These are phyloP conservation scores for Rhincodon typus DNA, from an alignment of 2,797 vertebrate species.

Conservation along the genomic window DNA sequence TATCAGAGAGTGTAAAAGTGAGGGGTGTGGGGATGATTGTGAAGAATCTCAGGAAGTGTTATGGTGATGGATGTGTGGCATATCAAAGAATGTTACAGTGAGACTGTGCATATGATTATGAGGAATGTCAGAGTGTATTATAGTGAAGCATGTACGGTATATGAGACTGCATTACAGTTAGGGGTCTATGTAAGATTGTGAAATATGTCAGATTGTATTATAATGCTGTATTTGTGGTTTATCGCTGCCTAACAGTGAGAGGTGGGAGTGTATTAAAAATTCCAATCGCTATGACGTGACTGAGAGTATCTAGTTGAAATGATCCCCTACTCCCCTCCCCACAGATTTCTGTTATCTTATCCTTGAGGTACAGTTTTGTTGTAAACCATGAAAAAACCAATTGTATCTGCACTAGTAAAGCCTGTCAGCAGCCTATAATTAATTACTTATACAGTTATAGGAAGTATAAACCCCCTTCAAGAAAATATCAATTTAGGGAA, in stretches of 20 bases:
- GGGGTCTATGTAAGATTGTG: neutral
- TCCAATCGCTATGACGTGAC: neutral
- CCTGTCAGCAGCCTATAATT: slow-evolving; percentile 19
- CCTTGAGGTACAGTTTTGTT: neutral
- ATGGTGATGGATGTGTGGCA: neutral
- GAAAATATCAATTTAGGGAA: slow-evolving; percentile 26
- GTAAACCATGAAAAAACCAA: neutral
- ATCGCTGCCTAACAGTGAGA: neutral
- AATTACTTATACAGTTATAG: slow-evolving; percentile 5
- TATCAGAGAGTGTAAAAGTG: neutral
- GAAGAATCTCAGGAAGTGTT: no score
- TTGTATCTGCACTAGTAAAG: neutral
- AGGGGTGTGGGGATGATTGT: neutral
- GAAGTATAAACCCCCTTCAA: slow-evolving; percentile 1
- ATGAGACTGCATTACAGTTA: neutral
- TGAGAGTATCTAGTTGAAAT: neutral
- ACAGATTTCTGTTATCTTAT: slow-evolving; percentile 4
- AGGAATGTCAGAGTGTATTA: neutral
- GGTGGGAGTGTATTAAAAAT: neutral
- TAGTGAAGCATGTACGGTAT: neutral
- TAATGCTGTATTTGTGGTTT: neutral
- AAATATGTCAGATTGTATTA: neutral
- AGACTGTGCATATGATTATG: neutral
- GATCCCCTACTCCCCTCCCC: neutral
- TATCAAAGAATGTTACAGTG: neutral